Base-by-base conservation (phyloP, 2,113 vertebrate genomes). In the Zosterops pallidus region DNA sequence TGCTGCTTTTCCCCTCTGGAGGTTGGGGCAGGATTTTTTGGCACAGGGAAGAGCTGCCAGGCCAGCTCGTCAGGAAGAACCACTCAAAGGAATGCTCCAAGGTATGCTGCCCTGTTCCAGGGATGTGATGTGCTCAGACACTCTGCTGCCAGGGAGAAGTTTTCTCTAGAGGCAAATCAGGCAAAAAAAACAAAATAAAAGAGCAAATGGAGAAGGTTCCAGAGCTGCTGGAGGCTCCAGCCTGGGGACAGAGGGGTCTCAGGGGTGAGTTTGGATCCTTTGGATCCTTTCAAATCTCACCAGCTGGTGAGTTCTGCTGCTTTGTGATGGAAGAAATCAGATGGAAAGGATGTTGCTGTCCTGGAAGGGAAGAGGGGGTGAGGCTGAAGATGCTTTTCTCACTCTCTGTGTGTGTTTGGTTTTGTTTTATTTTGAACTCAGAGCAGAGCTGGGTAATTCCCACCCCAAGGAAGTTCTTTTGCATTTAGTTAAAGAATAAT, bases 51-150 rank as follows among this genome's bases (percentile, higher is more conserved):
- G 23, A 89, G 92, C 97, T 94, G 91, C 91, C 93, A 80, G 89
- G 93, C 96, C 83, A 95, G 96, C 95, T 49, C 59, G 92, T 25
- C 96, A 87, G 92, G 93, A 95, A 93, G 93, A 94, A 22, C 93
- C 68, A 49, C 44, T 24, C 2, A 1, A 3, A 68, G 95, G 96
- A 97, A 96, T 96, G 97, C 94, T 91, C 88, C 83, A 6, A 97
- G 97, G 96, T 94, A 92, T 95, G 96, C 96, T 94, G 79, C 15
- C 77, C 90, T 94, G 69, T 47, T 74, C 28, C 65, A 20, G 76
- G 47, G 82, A 26, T 77, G 93, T 77, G 93, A 55, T 89, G 86
- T 79, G 82, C 93, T 84, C 71, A 11, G 82, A 9, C 82, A 41
- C 41, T 53, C 74, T 78, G 67, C 88, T 92, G 91, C 49, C 88